phyloP scores from a whole-genome alignment of 2,113 vertebrate species.

The Syngnathus floridae region DNA sequence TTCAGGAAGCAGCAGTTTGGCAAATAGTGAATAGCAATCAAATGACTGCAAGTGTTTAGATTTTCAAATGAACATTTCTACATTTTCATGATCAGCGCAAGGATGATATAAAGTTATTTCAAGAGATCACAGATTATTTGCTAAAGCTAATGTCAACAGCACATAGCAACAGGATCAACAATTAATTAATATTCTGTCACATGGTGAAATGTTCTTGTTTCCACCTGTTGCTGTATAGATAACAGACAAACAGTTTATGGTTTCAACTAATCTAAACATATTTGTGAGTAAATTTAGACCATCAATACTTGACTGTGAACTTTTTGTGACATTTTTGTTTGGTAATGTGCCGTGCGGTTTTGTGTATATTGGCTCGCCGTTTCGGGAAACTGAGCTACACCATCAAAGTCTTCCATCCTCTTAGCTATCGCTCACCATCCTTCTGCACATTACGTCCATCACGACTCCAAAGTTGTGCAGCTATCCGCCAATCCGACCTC shows the following conservation, averaged over 20 bases:
- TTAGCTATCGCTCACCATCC: neutral
- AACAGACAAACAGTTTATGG: too few species aligned
- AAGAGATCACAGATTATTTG: too few species aligned
- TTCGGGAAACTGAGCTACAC: neutral
- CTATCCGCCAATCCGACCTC: conserved; percentile 23
- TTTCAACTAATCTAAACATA: neutral
- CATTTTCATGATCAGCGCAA: too few species aligned
- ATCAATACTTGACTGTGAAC: neutral
- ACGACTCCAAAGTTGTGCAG: conserved; percentile 15
- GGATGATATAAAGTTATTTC: too few species aligned
- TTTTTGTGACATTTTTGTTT: neutral
- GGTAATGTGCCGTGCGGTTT: too few species aligned
- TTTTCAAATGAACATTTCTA: too few species aligned
- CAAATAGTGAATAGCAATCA: neutral
- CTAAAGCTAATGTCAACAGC: too few species aligned
- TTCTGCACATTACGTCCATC: neutral
- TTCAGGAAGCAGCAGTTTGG: neutral
- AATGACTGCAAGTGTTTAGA: too few species aligned
- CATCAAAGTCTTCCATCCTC: neutral
- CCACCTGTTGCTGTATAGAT: too few species aligned
- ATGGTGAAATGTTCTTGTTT: neutral
- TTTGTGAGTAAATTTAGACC: neutral
- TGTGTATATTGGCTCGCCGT: neutral
- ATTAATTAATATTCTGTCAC: neutral
- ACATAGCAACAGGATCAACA: neutral